Evolutionary conservation across 1,140 invertebrate genomes (phyloP), one percentile per base, ranked within the genome.

Genomic region (Galleria mellonella): DNA sequence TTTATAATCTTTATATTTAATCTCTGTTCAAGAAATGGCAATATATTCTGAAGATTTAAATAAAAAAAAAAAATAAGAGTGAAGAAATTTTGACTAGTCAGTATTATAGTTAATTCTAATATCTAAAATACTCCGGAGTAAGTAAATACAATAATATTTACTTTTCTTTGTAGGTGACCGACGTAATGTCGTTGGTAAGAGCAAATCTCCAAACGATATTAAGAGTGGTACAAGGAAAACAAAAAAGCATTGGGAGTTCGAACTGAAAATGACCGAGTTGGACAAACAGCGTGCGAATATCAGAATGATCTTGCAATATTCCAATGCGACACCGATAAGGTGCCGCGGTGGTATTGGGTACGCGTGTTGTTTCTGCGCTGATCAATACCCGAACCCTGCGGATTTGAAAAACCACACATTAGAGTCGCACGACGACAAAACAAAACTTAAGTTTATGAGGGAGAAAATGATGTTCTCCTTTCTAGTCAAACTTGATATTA

Each of bases 401-500:
- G 39, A 54, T 14, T 28, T 64, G 1, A 64, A 64, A 33, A 41
- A 10, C 0, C 58, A 61, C 17, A 60, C 45, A 14, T 2, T 46
- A 23, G 29, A 39, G 9, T 9, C 12, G 5, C 44, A 47, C 11
- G 12, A 28, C 4, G 36, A 39, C 0, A 28, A 36, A 33, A 5
- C 6, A 0, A 12, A 29, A 28, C n/a, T 28, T 0, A 47, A 23
- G 5, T 40, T 31, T 4, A 39, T 39, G 29, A 28, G 23, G 4
- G 35, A 35, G 2, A 15, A 32, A 9, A 29, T 47, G 3, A 29
- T 55, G 11, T 45, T 41, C 3, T 39, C 45, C 4, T 50, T 38
- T 10, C 43, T 52, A 73, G 11, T 69, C 52, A 63, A 61, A 47
- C 12, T 69, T 2, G 66, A 69, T 31, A 59, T 69, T 2, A 69